Evolutionary conservation across 2,797 vertebrate species (phyloP), one percentile per base, ranked within the genome.

Genomic region (Alauda arvensis): DNA sequence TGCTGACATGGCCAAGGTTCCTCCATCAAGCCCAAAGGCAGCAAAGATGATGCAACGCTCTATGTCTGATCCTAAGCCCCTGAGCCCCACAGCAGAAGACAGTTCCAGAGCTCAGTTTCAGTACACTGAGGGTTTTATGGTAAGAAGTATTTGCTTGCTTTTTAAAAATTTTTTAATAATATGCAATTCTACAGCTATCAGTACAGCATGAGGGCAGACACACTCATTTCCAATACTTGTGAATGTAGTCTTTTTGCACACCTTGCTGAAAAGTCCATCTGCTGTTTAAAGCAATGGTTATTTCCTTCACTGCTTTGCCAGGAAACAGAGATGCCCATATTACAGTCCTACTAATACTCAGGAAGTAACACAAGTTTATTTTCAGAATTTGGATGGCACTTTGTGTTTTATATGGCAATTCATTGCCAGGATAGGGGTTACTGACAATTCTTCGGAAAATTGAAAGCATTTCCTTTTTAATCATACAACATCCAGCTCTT

Each of bases 11-110:
- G 97, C 95, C 91, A 98, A 98, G 93, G 97, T 97, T 96, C 98
- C 98, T 83, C 98, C 98, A 79, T 94, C 95, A 92, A 98, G 98
- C 85, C 98, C 99, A 95, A 98, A 98, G 92, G 96, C 98, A 21
- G 95, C 98, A 95, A 99, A 98, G 96, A 93, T 98, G 94, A 98
- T 99, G 91, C 98, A 99, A 85, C 98, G 99, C 77, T 99, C 98
- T 95, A 93, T 99, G 87, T 99, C 98, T 95, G 99, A 99, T 96
- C 98, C 98, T 67, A 99, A 99, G 95, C 98, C 99, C 90, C 96
- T 99, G 83, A 99, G 98, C 97, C 98, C 99, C 70, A 97, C 98
- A 84, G 98, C 98, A 90, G 99, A 99, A 70, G 98, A 99, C 95
- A 97, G 97, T 96, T 96, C 98, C 95, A 98, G 98, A 96, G 95